Percentiles rank a stretch among this genome's conserved stretches.
phyloP scores from a whole-genome alignment of 2,113 vertebrate species.

The Acanthochromis polyacanthus region DNA sequence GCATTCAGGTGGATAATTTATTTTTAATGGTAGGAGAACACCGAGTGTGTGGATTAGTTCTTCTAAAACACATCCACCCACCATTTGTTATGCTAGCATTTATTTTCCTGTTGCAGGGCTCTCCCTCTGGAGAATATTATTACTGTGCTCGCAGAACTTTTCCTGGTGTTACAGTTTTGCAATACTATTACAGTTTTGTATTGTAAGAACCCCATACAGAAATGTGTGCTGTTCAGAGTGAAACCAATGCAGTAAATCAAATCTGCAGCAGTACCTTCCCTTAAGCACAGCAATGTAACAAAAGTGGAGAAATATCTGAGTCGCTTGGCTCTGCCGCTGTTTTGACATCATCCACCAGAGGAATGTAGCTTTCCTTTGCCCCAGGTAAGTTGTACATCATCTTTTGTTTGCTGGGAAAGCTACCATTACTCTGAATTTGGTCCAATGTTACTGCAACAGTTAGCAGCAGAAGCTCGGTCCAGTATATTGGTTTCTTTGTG shows the following conservation, averaged over 20 bases:
- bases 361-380: slow-evolving; percentile 61
- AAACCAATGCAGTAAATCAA: slow-evolving; percentile 53
- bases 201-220: slow-evolving; percentile 18
- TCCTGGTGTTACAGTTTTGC: not conserved
- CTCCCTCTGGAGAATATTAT: slow-evolving; percentile 10
- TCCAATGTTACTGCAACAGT: slow-evolving; percentile 35
- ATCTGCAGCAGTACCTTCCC: slow-evolving; percentile 39
- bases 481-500: slow-evolving; percentile 49
- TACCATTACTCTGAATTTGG: slow-evolving; percentile 67
- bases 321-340: slow-evolving; percentile 34
- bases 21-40: not conserved
- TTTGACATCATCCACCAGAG: slow-evolving; percentile 48
- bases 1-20: slow-evolving; percentile 5
- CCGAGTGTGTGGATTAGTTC: slow-evolving; percentile 25
- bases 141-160: not conserved
- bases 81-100: slow-evolving; percentile 31
- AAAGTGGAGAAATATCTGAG: slow-evolving; percentile 55
- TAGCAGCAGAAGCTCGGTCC: slow-evolving; percentile 17
- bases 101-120: not conserved
- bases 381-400: slow-evolving; percentile 73
- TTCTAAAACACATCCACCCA: slow-evolving; percentile 14
- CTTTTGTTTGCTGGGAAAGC: slow-evolving; percentile 54
- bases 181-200: slow-evolving; percentile 14
- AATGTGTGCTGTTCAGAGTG: slow-evolving; percentile 36
- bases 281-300: slow-evolving; percentile 52